Percentiles rank a stretch among this genome's conserved stretches.
These are phyloP conservation scores for Perithous albicinctus DNA, from an alignment of 2,888 invertebrate species.

Conservation along the genomic window DNA sequence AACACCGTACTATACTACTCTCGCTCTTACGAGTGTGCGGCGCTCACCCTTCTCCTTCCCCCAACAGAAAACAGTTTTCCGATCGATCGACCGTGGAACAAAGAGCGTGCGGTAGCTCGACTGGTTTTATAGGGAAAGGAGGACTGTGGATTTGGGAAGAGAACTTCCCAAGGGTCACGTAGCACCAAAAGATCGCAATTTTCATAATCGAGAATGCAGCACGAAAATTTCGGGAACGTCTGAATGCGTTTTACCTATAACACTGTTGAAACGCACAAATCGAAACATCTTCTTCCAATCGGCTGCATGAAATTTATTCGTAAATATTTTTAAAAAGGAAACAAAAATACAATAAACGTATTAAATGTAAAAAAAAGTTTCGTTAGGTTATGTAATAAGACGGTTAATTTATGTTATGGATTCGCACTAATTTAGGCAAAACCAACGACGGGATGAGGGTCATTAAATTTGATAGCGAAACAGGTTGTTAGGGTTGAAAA, in stretches of 20 bases:
- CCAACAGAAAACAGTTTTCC: conserved; percentile 58
- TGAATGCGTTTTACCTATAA: background rate
- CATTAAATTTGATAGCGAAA: conserved; percentile 47
- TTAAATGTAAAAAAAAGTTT: background rate
- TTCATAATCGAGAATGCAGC: conserved; percentile 58
- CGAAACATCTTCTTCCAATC: too few species aligned
- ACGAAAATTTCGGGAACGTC: conserved; percentile 18
- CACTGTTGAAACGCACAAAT: background rate
- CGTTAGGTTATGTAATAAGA: background rate
- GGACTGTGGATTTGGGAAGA: too few species aligned
- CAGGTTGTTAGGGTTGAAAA: background rate
- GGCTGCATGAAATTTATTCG: background rate
- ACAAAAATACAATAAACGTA: background rate
- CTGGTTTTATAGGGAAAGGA: background rate
- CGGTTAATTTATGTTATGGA: background rate
- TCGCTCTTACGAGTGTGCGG: conserved; percentile 33
- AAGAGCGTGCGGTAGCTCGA: conserved; percentile 42
- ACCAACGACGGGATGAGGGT: conserved; percentile 7
- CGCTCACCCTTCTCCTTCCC: too few species aligned
- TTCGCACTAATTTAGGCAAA: background rate
- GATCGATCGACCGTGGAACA: conserved; percentile 63
- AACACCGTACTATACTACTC: conserved; percentile 37
- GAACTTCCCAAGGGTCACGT: conserved; percentile 65
- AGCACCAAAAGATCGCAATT: conserved; percentile 61
- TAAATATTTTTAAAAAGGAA: background rate